Percentiles rank a stretch among this genome's conserved stretches.
These are phyloP conservation scores for Todus mexicanus DNA, from an alignment of 2,797 vertebrate species.

Conservation along the genomic window DNA sequence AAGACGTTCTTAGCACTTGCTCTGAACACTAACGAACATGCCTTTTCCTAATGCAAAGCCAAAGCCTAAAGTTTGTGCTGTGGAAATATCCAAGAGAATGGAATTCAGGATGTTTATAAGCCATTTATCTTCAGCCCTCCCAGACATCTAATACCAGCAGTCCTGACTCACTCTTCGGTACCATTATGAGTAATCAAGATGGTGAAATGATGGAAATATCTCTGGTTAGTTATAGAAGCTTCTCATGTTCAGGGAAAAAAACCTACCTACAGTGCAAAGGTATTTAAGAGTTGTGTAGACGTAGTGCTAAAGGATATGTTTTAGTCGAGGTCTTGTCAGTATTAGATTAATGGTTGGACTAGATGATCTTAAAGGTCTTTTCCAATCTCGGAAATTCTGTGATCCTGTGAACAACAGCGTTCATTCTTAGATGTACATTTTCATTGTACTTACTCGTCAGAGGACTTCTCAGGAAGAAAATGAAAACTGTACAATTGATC, in stretches of 20 bases:
- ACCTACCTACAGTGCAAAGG: background rate
- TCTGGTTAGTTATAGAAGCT: background rate
- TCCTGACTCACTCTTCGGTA: background rate
- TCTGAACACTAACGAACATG: background rate
- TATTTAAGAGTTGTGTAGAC: too few relatives aligned
- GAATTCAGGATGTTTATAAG: constrained; percentile 6
- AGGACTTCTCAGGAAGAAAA: background rate
- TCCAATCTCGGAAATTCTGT: too few relatives aligned
- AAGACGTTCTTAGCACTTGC: background rate
- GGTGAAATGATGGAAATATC: background rate
- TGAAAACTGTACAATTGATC: background rate
- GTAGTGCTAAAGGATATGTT: too few relatives aligned
- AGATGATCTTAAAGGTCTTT: too few relatives aligned
- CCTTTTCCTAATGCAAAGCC: background rate
- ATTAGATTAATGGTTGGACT: too few relatives aligned
- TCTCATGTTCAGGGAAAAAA: background rate
- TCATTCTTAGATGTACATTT: background rate
- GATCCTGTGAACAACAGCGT: background rate
- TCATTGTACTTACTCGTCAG: background rate
- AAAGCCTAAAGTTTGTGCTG: background rate
- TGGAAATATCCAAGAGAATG: background rate
- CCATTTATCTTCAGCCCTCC: constrained; percentile 3
- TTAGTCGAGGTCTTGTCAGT: too few relatives aligned
- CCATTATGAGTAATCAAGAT: background rate
- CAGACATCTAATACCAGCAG: background rate